A percentile compares a stretch with the other conserved stretches of the same genome.
Evolutionary conservation across 2,888 invertebrate species (phyloP).

Genomic region (Caenorhabditis doughertyi): DNA sequence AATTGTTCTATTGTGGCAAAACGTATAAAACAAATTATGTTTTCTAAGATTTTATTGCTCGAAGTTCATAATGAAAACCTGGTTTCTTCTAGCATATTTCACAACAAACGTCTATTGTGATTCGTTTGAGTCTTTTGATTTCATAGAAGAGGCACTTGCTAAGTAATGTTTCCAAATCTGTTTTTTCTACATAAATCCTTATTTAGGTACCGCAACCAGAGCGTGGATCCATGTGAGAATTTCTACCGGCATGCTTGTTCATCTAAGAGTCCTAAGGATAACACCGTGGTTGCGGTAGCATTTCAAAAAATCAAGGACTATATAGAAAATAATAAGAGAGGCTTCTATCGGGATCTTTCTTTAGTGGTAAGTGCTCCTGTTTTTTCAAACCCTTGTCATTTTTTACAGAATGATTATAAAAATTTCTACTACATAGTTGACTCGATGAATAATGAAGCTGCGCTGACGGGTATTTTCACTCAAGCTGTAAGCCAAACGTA

Average conservation of each 20-base stretch:
- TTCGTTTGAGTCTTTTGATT: not conserved
- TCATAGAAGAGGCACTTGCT: not conserved
- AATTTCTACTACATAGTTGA: too few relatives aligned
- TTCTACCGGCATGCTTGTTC: constrained; percentile 19
- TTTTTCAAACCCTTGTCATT: not conserved
- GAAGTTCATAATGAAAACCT: too few relatives aligned
- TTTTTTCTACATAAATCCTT: not conserved
- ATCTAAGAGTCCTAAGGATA: not conserved
- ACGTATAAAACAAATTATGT: too few relatives aligned
- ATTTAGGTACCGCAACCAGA: not conserved
- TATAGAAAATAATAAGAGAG: not conserved
- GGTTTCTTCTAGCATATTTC: too few relatives aligned
- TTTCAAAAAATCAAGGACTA: not conserved
- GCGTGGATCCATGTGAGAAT: constrained; percentile 5
- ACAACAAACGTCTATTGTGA: too few relatives aligned
- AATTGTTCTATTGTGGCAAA: too few relatives aligned
- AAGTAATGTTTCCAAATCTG: not conserved
- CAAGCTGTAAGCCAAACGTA: too few relatives aligned
- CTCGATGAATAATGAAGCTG: too few relatives aligned
- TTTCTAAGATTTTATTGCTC: too few relatives aligned
- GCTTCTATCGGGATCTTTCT: constrained; percentile 4
- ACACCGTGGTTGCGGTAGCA: not conserved
- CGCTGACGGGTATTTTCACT: too few relatives aligned
- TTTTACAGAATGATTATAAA: too few relatives aligned
- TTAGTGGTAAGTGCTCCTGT: not conserved